Base-by-base conservation (phyloP, 2,888 invertebrate species). In the Vandiemenella viatica region DNA sequence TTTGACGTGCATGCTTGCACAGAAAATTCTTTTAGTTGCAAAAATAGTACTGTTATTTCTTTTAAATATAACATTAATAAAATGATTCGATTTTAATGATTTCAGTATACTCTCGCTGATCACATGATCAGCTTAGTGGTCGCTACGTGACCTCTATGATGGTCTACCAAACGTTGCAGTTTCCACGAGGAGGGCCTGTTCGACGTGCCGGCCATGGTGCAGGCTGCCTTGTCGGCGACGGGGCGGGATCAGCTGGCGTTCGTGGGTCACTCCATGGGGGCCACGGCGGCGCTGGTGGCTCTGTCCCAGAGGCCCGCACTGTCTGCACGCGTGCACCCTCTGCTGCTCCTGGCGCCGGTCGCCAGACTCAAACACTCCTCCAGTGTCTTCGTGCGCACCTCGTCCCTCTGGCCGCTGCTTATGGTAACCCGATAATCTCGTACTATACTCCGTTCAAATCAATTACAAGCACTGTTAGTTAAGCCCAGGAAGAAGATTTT, bases 161-260 rank as follows among this genome's bases (percentile, higher is more conserved):
- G 10, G 19, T n/a, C n/a, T n/a, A n/a, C n/a, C n/a, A n/a, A n/a
- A n/a, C 23, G 5, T 50, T 55, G 40, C 58, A 71, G 71, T 48
- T 75, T 68, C 66, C 70, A 73, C 56, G 70, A 76, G 55, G 72
- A 74, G 68, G 72, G 71, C 0, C 52, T 61, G 46, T 67, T 66
- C 57, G 75, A 76, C 57, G 55, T 75, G 13, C 72, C 74, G 2
- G 70, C 73, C 1, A 69, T 67, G 61, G 61, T 76, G 22, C 66
- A 75, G 55, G 67, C 67, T 55, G 65, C 69, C 4, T 58, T 73
- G 45, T 56, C 59, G 2, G 53, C 51, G 5, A 70, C 73, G 0
- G 62, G 65, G 2, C 61, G 65, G 10, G 48, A 61, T 5, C 58
- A 65, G 22, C 50, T 75, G 13, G 65, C 63, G 52, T 75, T 72